Evolutionary conservation across 1,140 invertebrate genomes (phyloP).

Genomic region (Conus ventricosus): DNA sequence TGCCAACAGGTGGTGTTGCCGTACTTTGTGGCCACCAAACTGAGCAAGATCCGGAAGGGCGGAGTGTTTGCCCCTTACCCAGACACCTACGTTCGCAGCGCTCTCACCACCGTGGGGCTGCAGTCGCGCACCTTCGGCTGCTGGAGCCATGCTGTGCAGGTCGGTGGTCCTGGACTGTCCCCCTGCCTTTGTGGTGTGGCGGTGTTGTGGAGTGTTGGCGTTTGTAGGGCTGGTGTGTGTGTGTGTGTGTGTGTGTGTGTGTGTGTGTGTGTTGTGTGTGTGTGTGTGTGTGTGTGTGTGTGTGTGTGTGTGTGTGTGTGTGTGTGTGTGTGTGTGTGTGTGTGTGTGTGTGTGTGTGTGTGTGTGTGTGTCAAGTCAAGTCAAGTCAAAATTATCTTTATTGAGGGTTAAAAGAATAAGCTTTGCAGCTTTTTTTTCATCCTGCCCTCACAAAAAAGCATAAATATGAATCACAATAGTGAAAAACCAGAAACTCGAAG

Average conservation of each 20-base stretch:
- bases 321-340: too few relatives aligned
- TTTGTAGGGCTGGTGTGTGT: not conserved
- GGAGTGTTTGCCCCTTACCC: slow-evolving; percentile 88
- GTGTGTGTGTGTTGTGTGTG: not conserved
- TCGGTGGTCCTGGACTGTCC: slow-evolving; percentile 26
- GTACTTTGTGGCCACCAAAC: slow-evolving; percentile 93
- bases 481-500: too few relatives aligned
- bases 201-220: not conserved
- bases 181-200: not conserved
- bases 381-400: not conserved
- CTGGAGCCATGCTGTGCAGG: slow-evolving; percentile 64
- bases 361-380: too few relatives aligned
- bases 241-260: not conserved
- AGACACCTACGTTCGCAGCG: slow-evolving; percentile 84
- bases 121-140: slow-evolving; percentile 57
- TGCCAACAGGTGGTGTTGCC: slow-evolving; percentile 84
- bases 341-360: too few relatives aligned
- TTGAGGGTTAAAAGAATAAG: too few relatives aligned
- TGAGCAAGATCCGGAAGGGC: slow-evolving; percentile 90
- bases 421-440: too few relatives aligned
- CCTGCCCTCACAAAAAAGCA: too few relatives aligned
- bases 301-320: too few relatives aligned
- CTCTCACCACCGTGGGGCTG: slow-evolving; percentile 80
- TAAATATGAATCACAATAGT: too few relatives aligned
- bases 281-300: too few relatives aligned